Evolutionary conservation across 1,140 invertebrate genomes (phyloP).

Genomic region (Ips typographus): DNA sequence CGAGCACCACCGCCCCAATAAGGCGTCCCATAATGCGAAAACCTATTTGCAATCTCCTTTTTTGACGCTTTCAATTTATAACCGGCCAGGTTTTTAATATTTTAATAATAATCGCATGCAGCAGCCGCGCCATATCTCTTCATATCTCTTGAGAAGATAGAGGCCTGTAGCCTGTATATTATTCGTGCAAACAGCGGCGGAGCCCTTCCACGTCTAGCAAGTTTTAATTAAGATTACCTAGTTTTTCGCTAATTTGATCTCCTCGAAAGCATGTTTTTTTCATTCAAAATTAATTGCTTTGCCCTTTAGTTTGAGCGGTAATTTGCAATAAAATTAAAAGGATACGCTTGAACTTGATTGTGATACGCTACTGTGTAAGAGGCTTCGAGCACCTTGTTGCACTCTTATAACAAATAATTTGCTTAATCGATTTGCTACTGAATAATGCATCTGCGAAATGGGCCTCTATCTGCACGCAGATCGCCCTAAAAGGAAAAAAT

Average conservation of each 20-base stretch:
- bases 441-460: slow-evolving; percentile 34
- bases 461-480: slow-evolving; percentile 28
- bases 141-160: slow-evolving; percentile 28
- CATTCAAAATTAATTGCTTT: too few species aligned
- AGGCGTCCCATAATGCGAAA: slow-evolving; percentile 20
- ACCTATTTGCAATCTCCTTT: slow-evolving; percentile 32
- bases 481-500: slow-evolving; percentile 27
- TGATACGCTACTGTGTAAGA: not conserved
- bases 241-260: too few species aligned
- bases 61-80: slow-evolving; percentile 33
- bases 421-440: slow-evolving; percentile 38
- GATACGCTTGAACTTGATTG: too few species aligned
- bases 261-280: too few species aligned
- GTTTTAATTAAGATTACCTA: too few species aligned
- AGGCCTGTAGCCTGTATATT: slow-evolving; percentile 25
- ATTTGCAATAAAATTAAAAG: too few species aligned
- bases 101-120: slow-evolving; percentile 34
- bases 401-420: slow-evolving; percentile 38
- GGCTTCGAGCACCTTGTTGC: slow-evolving; percentile 10
- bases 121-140: slow-evolving; percentile 29
- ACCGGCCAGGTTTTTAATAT: slow-evolving; percentile 31
- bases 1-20: slow-evolving; percentile 6
- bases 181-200: slow-evolving; percentile 10
- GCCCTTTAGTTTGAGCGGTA: too few species aligned
- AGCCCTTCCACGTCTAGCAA: not conserved